Evolutionary conservation across 2,113 vertebrate genomes (phyloP), one percentile per base, ranked within the genome.

Genomic region (Nanorana parkeri): DNA sequence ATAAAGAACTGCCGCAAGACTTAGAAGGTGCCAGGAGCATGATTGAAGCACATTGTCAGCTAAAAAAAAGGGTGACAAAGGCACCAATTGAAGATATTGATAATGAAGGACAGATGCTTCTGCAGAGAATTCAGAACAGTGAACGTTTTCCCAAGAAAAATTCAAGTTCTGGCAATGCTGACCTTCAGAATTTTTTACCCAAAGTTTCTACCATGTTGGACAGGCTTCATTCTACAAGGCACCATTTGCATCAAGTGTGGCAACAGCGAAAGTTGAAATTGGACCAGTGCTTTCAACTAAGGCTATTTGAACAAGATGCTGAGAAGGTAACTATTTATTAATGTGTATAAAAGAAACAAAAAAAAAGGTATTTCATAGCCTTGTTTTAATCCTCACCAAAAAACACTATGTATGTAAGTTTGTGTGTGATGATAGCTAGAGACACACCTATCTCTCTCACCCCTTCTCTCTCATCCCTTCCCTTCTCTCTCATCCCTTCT

Each of bases 161-260:
- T 92, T 96, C 96, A 71, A 96, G 93, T 86, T 95, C 94, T 20
- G 94, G 96, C 80, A 99, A 98, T 13, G 94, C 93, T 0, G 98
- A 99, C 77, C 92, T 96, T 78, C 98, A 99, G 91, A 95, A 95
- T 88, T 94, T 99, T 72, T 87, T 94, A 26, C 94, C 96, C 74
- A 98, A 96, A 91, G 96, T 99, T 83, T 97, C 96, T 2, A 93
- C 94, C 83, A 93, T 97, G 93, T 88, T 99, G 90, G 98, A 99
- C 88, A 93, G 97, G 86, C 93, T 99, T 85, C 97, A 98, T 67
- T 94, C 95, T 24, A 97, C 96, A 0, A 92, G 97, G 6, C 98
- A 99, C 90, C 97, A 99, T 87, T 92, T 99, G 88, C 98, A 99
- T 88, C 98, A 99, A 94, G 94, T 98, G 92, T 99, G 98, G 98